Base-by-base conservation (phyloP, 2,113 vertebrate species). In the Cranoglanis bouderius region DNA sequence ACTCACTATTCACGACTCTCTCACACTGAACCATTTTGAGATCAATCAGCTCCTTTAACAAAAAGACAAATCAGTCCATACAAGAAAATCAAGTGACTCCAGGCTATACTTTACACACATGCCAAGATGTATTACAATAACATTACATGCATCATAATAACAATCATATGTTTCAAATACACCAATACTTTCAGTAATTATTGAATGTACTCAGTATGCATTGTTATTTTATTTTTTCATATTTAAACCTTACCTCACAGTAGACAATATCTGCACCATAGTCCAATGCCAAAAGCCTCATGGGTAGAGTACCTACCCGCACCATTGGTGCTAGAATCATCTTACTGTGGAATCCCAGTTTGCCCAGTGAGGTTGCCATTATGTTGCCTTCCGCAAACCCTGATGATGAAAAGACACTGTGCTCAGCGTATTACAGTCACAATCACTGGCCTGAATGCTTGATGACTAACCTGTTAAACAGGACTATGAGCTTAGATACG, bases 211-310 rank as follows among this genome's bases (percentile, higher is more conserved):
- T 49, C 46, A 49, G 46, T 49, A 49, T 10, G 9, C n/a, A 9
- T 46, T 46, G 43, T 46, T 46, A 46, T 46, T 46, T 7, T 46
- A 46, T 8, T 46, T 46, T 46, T 46, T 46, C 2, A 85, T 13
- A 85, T 35, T 21, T 70, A 85, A 72, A 53, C 18, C 95, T 84
- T 94, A 99, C 98, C 98, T 99, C 98, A 81, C 97, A 97, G 93
- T 99, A 99, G 63, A 99, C 98, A 53, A 99, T 95, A 87, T 99
- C 97, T 0, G 98, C 98, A 46, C 98, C 98, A 21, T 97, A 98
- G 94, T 99, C 97, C 93, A 99, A 94, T 12, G 98, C 98, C 24
- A 99, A 95, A 12, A 99, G 96, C 1, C 98, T 94, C 98, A 99
- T 99, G 0, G 98, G 98, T 3, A 99, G 93, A 0, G 98, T 98